A percentile compares a stretch with the other conserved stretches of the same genome.
Conservation (phyloP, 1,140 invertebrate species). For the Apis cerana region DNA sequence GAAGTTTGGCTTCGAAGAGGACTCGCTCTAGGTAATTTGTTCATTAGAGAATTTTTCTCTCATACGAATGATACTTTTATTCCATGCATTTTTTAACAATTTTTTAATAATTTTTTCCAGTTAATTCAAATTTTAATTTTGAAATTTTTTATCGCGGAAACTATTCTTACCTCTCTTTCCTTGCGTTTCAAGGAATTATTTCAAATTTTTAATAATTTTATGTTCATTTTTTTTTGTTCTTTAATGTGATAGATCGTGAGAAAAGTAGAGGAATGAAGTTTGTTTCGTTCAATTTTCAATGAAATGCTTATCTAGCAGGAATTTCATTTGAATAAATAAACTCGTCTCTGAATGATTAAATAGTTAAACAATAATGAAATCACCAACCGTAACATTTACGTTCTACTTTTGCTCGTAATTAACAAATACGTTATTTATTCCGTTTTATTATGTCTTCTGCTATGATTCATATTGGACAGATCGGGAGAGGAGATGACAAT, state of each 20-base stretch:
- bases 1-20: conserved; percentile 3
- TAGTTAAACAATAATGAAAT: conserved; percentile 19
- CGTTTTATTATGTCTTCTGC: background rate
- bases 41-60: background rate
- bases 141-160: no score
- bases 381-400: conserved; percentile 53
- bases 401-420: conserved; percentile 60
- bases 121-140: no score
- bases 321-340: conserved; percentile 50
- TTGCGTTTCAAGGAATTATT: no score
- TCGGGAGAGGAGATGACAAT: no score
- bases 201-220: no score
- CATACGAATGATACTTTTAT: no score
- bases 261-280: background rate
- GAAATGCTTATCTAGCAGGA: conserved; percentile 1
- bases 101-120: no score
- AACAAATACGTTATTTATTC: conserved; percentile 35
- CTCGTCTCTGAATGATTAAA: conserved; percentile 51
- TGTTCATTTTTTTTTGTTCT: no score
- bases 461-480: background rate
- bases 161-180: no score
- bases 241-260: no score
- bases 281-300: conserved; percentile 26
- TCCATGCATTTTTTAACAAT: no score
- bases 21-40: conserved; percentile 6